A percentile compares a stretch with the other conserved stretches of the same genome.
Evolutionary conservation across 2,888 invertebrate species (phyloP).

Genomic region (Nemotelus pantherinus): DNA sequence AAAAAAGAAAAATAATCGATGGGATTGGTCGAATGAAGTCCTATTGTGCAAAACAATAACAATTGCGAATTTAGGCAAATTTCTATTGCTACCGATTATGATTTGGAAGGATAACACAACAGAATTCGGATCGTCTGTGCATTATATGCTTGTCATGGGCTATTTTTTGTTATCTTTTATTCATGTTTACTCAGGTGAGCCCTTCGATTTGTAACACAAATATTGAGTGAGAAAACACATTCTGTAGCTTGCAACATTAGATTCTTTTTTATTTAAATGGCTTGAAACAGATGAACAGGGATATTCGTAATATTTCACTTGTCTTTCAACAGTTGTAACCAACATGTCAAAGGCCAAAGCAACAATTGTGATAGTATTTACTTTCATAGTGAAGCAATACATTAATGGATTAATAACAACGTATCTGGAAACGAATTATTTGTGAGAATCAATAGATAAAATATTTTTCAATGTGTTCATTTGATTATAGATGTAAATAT

Average conservation of each 20-base stretch:
- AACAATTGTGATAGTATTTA: slow-evolving; percentile 1
- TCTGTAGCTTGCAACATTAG: background rate
- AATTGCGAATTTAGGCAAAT: slow-evolving; percentile 69
- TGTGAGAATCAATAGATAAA: background rate
- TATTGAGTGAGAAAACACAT: background rate
- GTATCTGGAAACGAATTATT: slow-evolving; percentile 37
- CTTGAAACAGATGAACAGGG: background rate
- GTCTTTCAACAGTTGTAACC: slow-evolving; percentile 34
- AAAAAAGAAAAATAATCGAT: slow-evolving; percentile 70
- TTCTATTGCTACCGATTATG: slow-evolving; percentile 71
- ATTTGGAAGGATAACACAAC: slow-evolving; percentile 69
- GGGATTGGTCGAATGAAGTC: slow-evolving; percentile 39
- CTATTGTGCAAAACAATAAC: slow-evolving; percentile 69
- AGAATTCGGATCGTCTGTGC: slow-evolving; percentile 63
- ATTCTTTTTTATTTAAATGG: too few relatives aligned
- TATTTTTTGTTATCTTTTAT: slow-evolving; percentile 74
- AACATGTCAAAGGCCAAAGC: slow-evolving; percentile 37
- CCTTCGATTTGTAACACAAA: background rate
- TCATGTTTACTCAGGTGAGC: slow-evolving; percentile 72
- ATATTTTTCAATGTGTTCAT: too few relatives aligned
- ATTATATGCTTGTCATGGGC: slow-evolving; percentile 70
- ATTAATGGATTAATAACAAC: slow-evolving; percentile 18
- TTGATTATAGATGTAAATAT: too few relatives aligned
- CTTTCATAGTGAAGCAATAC: slow-evolving; percentile 33
- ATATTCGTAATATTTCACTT: background rate